Evolutionary conservation across 2,113 vertebrate genomes (phyloP).

Genomic region (Dolichallabes microphthalmus): DNA sequence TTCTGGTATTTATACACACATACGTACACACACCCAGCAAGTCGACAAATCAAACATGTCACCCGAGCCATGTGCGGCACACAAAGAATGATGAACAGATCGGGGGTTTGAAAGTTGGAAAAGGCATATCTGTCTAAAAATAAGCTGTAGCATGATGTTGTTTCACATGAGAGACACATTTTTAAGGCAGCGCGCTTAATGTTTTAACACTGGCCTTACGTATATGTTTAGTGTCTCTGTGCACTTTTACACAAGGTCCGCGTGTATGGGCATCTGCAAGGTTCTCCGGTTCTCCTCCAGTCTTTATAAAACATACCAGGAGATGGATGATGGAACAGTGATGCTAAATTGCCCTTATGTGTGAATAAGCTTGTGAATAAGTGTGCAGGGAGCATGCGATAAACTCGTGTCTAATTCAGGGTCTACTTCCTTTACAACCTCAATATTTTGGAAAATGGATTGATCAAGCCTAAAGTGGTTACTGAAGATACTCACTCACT

Average conservation of each 20-base stretch:
- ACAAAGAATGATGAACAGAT: conserved; percentile 44
- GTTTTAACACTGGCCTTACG: not conserved
- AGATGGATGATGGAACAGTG: not conserved
- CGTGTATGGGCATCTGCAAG: not conserved
- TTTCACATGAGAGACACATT: not conserved
- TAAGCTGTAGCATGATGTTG: conserved; percentile 29
- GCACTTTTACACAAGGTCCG: not conserved
- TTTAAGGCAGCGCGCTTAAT: conserved; percentile 1
- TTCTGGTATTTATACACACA: conserved; percentile 72
- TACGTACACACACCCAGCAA: conserved; percentile 61
- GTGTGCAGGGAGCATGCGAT: not conserved
- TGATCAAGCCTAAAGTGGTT: not conserved
- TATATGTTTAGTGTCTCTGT: not conserved
- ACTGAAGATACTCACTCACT: not conserved
- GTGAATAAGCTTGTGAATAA: not conserved
- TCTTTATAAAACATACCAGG: not conserved
- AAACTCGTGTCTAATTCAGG: not conserved
- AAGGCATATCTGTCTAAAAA: conserved; percentile 42
- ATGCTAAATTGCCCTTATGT: not conserved
- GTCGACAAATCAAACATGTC: conserved; percentile 75
- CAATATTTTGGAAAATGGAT: not conserved
- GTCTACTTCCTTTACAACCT: not conserved
- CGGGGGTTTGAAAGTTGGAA: conserved; percentile 30
- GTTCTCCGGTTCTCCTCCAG: not conserved
- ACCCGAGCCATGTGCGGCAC: conserved; percentile 57